phyloP scores from a whole-genome alignment of 2,113 vertebrate genomes.

The Tympanuchus pallidicinctus region DNA sequence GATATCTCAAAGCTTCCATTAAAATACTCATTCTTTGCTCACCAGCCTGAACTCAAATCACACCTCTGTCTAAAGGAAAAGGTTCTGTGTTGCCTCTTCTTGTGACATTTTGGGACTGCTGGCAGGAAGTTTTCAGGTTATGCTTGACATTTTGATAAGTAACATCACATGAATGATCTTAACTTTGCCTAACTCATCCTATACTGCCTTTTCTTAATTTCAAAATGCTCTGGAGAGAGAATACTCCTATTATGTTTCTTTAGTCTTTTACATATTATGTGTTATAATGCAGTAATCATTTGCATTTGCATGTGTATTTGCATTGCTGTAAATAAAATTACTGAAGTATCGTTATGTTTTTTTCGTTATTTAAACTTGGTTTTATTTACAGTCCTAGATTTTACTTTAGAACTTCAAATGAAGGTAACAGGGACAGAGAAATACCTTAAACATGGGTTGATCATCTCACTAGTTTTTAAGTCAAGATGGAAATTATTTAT shows the following conservation, averaged over 20 bases:
- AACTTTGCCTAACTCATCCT: not conserved
- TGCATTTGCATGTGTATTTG: not conserved
- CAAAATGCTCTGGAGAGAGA: not conserved
- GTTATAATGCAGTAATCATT: not conserved
- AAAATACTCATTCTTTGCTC: constrained; percentile 7
- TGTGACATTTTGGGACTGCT: constrained; percentile 58
- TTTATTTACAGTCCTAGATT: not conserved
- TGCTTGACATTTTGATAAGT: constrained; percentile 65
- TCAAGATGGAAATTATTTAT: not conserved
- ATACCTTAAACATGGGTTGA: not conserved
- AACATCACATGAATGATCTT: constrained; percentile 31
- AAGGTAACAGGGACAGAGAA: not conserved
- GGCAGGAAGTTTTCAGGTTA: constrained; percentile 52
- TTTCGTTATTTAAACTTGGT: not conserved
- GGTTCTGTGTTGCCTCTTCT: not conserved
- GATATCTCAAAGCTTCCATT: not conserved
- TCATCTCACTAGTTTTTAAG: not conserved
- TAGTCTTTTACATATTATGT: not conserved
- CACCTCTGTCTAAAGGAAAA: constrained; percentile 49
- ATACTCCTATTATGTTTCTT: not conserved
- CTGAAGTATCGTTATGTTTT: not conserved
- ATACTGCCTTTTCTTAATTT: not conserved
- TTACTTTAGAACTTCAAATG: not conserved
- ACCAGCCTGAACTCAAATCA: constrained; percentile 7
- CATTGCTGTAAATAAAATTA: not conserved